phyloP scores from a whole-genome alignment of 2,888 invertebrate genomes.

The Nomada flava region DNA sequence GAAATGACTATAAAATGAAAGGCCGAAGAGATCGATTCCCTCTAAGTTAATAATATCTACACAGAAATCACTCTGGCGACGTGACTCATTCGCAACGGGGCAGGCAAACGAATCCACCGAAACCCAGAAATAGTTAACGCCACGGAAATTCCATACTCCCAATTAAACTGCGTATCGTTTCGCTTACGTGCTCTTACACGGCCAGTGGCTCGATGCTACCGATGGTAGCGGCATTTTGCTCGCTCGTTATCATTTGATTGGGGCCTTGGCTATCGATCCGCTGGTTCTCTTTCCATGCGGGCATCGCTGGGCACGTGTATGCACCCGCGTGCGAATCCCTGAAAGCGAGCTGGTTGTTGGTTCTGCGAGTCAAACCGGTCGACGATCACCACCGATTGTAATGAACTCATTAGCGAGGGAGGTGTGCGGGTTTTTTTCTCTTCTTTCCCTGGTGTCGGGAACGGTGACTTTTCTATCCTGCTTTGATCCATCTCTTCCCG shows the following conservation, averaged over 20 bases:
- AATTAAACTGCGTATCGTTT: slow-evolving; percentile 29
- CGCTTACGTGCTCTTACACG: slow-evolving; percentile 17
- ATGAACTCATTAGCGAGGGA: slow-evolving; percentile 63
- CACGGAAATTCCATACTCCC: slow-evolving; percentile 18
- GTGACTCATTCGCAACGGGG: not conserved
- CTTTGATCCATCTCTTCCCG: not conserved
- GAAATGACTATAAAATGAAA: too few species aligned
- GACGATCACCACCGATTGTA: slow-evolving; percentile 56
- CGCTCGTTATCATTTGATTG: slow-evolving; percentile 65
- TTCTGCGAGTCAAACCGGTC: slow-evolving; percentile 43
- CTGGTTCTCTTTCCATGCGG: slow-evolving; percentile 1
- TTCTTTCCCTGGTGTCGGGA: not conserved
- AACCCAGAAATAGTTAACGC: slow-evolving; percentile 13
- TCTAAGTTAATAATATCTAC: too few species aligned
- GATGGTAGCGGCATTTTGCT: slow-evolving; percentile 34
- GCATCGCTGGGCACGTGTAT: not conserved
- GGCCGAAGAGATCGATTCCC: too few species aligned
- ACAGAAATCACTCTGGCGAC: too few species aligned
- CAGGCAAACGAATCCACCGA: not conserved
- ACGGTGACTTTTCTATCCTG: slow-evolving; percentile 37
- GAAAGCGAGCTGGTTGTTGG: slow-evolving; percentile 30
- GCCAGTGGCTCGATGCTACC: slow-evolving; percentile 15
- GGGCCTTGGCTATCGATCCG: slow-evolving; percentile 60
- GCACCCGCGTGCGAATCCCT: slow-evolving; percentile 23
- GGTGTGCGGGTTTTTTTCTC: slow-evolving; percentile 20